A percentile compares a stretch with the other conserved stretches of the same genome.
Evolutionary conservation across 2,888 invertebrate species (phyloP).

Genomic region (Oegoconia quadripuncta): DNA sequence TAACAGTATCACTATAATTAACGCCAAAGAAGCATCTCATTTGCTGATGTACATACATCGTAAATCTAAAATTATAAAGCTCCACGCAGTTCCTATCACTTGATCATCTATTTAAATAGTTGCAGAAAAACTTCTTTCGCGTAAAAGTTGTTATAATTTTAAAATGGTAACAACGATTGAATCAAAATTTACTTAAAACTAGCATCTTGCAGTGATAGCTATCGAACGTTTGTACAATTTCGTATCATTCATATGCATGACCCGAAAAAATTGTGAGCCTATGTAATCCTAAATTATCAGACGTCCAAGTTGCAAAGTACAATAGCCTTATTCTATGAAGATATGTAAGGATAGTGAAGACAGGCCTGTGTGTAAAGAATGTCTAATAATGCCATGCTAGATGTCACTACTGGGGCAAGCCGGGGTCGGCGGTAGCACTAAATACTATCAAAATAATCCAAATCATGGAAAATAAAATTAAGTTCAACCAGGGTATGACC

Average conservation of each 20-base stretch:
- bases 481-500: conserved; percentile 17
- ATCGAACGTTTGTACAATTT: conserved; percentile 2
- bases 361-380: conserved; percentile 49
- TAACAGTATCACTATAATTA: not conserved
- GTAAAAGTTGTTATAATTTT: not conserved
- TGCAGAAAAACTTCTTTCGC: not conserved
- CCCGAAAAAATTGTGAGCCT: not conserved
- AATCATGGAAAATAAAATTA: conserved; percentile 12
- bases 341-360: conserved; percentile 37
- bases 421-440: conserved; percentile 53
- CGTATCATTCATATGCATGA: conserved; percentile 1
- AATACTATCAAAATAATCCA: conserved; percentile 27
- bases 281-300: not conserved
- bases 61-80: too few species aligned
- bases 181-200: conserved; percentile 6
- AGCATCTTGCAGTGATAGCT: conserved; percentile 8
- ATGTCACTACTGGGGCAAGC: conserved; percentile 55
- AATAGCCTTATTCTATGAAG: conserved; percentile 4
- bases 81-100: too few species aligned
- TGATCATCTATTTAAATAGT: too few species aligned
- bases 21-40: not conserved
- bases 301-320: conserved; percentile 3
- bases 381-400: conserved; percentile 66
- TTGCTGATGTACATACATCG: too few species aligned
- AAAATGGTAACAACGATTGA: not conserved